phyloP scores from a whole-genome alignment of 2,888 invertebrate genomes.

The Julus scanicus region DNA sequence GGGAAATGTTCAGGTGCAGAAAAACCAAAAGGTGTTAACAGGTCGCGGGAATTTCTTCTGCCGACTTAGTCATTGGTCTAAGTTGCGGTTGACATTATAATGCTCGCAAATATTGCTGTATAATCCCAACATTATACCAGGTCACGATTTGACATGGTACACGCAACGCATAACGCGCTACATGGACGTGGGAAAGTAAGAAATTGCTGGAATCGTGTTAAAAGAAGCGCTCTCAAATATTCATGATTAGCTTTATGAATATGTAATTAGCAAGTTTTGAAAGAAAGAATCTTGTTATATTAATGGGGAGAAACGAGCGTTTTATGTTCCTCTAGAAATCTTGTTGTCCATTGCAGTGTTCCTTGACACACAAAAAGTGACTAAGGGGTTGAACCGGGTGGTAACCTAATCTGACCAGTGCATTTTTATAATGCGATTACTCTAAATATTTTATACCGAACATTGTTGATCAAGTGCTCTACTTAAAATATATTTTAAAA shows the following conservation, averaged over 20 bases:
- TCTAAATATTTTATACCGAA: no score
- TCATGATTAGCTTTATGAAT: slow-evolving; percentile 39
- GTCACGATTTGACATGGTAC: slow-evolving; percentile 24
- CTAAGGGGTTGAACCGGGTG: not conserved
- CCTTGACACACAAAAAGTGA: slow-evolving; percentile 25
- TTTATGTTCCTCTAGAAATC: not conserved
- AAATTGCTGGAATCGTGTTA: not conserved
- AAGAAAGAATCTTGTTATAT: not conserved
- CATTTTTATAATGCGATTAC: no score
- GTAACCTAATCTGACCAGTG: not conserved
- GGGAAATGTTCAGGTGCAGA: not conserved
- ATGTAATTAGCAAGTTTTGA: slow-evolving; percentile 3
- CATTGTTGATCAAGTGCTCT: no score
- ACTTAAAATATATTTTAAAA: no score
- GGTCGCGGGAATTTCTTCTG: slow-evolving; percentile 14
- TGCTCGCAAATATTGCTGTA: slow-evolving; percentile 13
- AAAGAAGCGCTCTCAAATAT: slow-evolving; percentile 14
- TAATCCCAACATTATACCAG: slow-evolving; percentile 36
- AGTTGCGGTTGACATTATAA: slow-evolving; percentile 12
- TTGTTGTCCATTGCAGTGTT: slow-evolving; percentile 4
- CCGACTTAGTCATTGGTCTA: slow-evolving; percentile 42
- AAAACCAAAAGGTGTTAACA: slow-evolving; percentile 41
- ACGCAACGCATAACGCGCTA: not conserved
- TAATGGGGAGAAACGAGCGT: not conserved
- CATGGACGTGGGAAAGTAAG: slow-evolving; percentile 26